Conservation (phyloP, 2,888 invertebrate genomes). For the Cantharis nigra region DNA sequence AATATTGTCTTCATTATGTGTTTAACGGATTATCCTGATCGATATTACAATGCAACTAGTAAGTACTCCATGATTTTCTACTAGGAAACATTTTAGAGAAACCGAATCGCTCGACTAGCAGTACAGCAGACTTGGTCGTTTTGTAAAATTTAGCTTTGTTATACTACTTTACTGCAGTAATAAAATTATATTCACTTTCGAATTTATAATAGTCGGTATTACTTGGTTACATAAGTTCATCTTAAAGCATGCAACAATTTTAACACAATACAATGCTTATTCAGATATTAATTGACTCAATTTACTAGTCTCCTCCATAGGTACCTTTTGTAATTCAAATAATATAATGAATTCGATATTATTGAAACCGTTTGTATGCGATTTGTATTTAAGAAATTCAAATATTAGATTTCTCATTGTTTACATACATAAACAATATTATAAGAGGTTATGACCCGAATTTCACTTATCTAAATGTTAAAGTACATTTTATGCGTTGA, state of each 20-base stretch:
- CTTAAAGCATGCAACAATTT: not conserved
- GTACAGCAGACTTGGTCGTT: not conserved
- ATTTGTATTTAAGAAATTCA: not conserved
- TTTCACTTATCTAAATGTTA: constrained; percentile 54
- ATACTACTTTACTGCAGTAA: not conserved
- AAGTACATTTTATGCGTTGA: constrained; percentile 41
- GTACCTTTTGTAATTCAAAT: not conserved
- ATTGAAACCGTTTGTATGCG: not conserved
- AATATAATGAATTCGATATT: not conserved
- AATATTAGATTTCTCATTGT: constrained; percentile 9
- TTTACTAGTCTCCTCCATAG: not conserved
- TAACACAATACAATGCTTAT: not conserved
- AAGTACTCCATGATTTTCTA: not conserved
- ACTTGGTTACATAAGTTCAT: not conserved
- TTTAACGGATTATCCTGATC: not conserved
- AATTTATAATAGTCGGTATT: not conserved
- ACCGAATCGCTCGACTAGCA: not conserved
- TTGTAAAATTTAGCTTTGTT: not conserved
- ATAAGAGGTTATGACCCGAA: constrained; percentile 53
- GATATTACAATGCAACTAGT: not conserved
- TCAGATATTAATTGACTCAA: not conserved
- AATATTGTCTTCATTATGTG: not conserved
- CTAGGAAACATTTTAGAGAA: not conserved
- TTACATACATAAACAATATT: constrained; percentile 30
- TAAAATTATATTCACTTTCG: not conserved